Base-by-base conservation (phyloP, 2,797 vertebrate species). In the Scarus forsteni region DNA sequence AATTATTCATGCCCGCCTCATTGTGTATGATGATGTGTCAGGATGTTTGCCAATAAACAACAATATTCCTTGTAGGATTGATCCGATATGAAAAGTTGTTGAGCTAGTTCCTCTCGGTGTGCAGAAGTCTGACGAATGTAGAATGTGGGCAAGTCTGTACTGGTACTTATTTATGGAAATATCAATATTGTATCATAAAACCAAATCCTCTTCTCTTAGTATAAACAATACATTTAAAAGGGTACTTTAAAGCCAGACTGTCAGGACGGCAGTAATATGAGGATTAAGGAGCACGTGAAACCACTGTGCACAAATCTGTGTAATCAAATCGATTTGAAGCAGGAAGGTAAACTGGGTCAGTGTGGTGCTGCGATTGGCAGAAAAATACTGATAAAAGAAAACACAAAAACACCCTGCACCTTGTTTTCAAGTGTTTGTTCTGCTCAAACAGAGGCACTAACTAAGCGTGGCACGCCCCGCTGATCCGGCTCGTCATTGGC, bases 31-130 rank as follows among this genome's bases (percentile, higher is more conserved):
- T 92, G 93, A 93, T 92, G 87, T 93, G 92, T 95, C 94, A 94
- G 92, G 92, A 91, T 94, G 91, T 95, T 94, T 94, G 93, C 93
- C 92, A 94, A 94, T 94, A 94, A 94, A 94, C 89, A 93, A 92
- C 89, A 87, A 90, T 89, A 89, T 91, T 91, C 91, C 89, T 91
- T 89, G 91, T 91, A 89, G 88, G 90, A 91, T 90, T 92, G 88
- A 93, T 91, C 87, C 85, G 62, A 88, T 88, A 89, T 89, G 79
- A 91, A 90, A 92, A 92, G 91, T 90, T 92, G 91, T 87, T 85
- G 88, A 86, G 87, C 90, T 80, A 88, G 82, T 92, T 91, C 75
- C 66, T 87, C 79, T 76, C 76, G 38, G 81, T 86, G 12, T 80
- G 83, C 77, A 83, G 74, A 87, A 88, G 88, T 88, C 89, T 90